Evolutionary conservation across 1,140 invertebrate species (phyloP).

Genomic region (Leptinotarsa undecemlineata): DNA sequence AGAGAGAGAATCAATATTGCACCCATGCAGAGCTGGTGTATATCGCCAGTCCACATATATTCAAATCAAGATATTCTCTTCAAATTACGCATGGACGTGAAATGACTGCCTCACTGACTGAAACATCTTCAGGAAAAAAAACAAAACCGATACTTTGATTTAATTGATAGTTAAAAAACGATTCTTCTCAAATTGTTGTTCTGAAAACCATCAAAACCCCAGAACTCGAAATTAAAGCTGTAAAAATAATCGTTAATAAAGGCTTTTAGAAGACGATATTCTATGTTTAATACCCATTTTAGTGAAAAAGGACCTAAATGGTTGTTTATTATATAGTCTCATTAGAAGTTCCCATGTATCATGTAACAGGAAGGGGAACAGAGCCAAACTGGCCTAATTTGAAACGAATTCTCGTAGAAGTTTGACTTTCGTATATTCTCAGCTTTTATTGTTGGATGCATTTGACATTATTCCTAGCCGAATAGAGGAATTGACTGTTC

Average conservation of each 20-base stretch:
- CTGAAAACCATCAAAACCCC: slow-evolving; percentile 13
- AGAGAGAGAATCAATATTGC: too few species aligned
- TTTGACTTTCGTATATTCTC: too few species aligned
- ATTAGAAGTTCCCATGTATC: slow-evolving; percentile 25
- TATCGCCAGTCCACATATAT: too few species aligned
- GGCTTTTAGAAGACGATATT: slow-evolving; percentile 10
- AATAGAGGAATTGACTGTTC: too few species aligned
- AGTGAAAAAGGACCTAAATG: slow-evolving; percentile 27
- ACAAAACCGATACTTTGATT: background rate
- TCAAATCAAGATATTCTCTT: too few species aligned
- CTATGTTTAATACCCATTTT: slow-evolving; percentile 23
- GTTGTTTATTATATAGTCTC: slow-evolving; percentile 24
- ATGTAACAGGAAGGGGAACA: background rate
- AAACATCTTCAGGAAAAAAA: background rate
- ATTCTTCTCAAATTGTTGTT: slow-evolving; percentile 17
- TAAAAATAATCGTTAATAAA: slow-evolving; percentile 30
- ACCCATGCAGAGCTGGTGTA: too few species aligned
- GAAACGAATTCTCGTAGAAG: too few species aligned
- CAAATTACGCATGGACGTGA: too few species aligned
- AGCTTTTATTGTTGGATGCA: too few species aligned
- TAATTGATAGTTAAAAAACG: background rate
- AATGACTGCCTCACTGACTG: too few species aligned
- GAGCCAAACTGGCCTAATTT: background rate
- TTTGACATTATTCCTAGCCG: too few species aligned
- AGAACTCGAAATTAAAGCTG: slow-evolving; percentile 22